Conservation (phyloP, 2,797 vertebrate species). For the Melanotaenia boesemani region DNA sequence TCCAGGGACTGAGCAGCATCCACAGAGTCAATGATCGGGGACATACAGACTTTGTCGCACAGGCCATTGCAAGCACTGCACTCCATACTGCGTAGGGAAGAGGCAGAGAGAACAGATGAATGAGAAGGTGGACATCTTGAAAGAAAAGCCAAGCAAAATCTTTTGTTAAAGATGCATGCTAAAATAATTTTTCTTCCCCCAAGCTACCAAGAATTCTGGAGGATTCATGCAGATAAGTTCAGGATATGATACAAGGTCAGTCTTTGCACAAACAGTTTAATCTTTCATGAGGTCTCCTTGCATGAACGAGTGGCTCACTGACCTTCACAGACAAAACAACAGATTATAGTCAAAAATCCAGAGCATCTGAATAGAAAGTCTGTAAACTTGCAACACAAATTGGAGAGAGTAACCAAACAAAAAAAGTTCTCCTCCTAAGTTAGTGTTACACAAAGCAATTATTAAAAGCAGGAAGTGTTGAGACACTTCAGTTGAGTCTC, state of each 20-base stretch:
- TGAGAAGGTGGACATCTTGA: background rate
- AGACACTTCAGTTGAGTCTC: constrained; percentile 16
- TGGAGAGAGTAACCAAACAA: background rate
- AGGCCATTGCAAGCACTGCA: constrained; percentile 94
- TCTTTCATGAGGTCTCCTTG: constrained; percentile 57
- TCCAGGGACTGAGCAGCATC: constrained; percentile 93
- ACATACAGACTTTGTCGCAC: constrained; percentile 92
- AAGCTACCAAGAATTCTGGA: constrained; percentile 50
- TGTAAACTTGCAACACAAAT: constrained; percentile 38
- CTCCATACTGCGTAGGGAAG: constrained; percentile 86
- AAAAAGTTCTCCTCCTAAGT: constrained; percentile 1
- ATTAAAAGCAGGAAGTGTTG: constrained; percentile 25
- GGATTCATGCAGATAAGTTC: constrained; percentile 63
- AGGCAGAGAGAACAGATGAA: constrained; percentile 12
- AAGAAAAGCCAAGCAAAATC: constrained; percentile 11
- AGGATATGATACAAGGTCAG: constrained; percentile 61
- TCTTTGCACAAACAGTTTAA: constrained; percentile 59
- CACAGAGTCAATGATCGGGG: constrained; percentile 92
- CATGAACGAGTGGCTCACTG: constrained; percentile 59
- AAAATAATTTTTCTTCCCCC: constrained; percentile 56
- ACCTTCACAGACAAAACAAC: constrained; percentile 66
- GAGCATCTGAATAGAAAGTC: constrained; percentile 46
- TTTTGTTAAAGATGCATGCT: constrained; percentile 34
- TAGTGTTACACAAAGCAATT: constrained; percentile 30
- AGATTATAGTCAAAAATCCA: constrained; percentile 52